Evolutionary conservation across 2,888 invertebrate genomes (phyloP), one percentile per base, ranked within the genome.

Genomic region (Volucella inflata): DNA sequence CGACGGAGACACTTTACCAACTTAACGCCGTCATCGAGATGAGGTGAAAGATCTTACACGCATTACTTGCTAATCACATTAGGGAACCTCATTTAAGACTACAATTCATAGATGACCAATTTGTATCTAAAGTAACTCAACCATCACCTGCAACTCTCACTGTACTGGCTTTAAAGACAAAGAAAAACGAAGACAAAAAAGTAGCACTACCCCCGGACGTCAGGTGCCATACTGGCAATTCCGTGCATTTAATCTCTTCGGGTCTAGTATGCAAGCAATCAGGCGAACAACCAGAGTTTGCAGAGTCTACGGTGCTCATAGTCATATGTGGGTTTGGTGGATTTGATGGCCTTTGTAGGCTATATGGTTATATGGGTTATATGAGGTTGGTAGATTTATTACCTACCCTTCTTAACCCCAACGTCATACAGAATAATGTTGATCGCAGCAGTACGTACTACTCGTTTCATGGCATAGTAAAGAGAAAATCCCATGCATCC

Each of bases 231-330:
- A 59, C 65, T 40, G 55, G 50, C 51, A 67, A 59, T 59, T 67
- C 42, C 44, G 16, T 76, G 76, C 76, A 59, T 76, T 76, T 76
- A 76, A 76, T 76, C 76, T 60, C 59, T 44, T 51, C 67, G 59
- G 60, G 59, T 36, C 50, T 42, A 67, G 59, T 50, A 60, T 17
- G 76, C 65, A 59, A 42, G 59, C 59, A 76, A 76, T 76, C 67
- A 67, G 59, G 67, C 48, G 42, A 16, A 16, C 76, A 67, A 76
- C 57, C 50, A 59, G 40, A 50, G 67, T 51, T 76, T 76, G 59
- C 30, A 76, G 51, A 67, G 48, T 67, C 36, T 59, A 53, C 36
- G 40, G 21, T 38, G 48, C 48, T 48, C n/a, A 48, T 46, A 65
- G 38, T 30, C 59, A 36, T 36, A 55, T 44, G 11, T 16, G n/a